Evolutionary conservation across 1,140 invertebrate genomes (phyloP).

Genomic region (Akabosia matsudoensis): DNA sequence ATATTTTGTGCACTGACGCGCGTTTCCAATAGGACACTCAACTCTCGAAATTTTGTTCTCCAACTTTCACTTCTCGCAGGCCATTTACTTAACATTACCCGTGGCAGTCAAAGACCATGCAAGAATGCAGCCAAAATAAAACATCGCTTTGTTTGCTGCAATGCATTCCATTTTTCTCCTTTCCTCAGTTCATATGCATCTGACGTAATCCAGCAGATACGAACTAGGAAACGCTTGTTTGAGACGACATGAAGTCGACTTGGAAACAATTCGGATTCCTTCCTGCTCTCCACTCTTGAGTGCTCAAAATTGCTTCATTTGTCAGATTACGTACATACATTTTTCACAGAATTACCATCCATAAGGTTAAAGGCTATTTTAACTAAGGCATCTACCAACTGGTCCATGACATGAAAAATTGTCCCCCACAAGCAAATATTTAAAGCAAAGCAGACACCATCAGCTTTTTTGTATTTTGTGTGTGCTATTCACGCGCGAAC

Average conservation of each 20-base stretch:
- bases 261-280: neutral
- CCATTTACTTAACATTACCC: neutral
- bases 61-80: neutral
- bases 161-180: neutral
- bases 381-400: too few species aligned
- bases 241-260: neutral
- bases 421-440: too few species aligned
- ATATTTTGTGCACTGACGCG: too few species aligned
- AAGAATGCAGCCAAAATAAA: neutral
- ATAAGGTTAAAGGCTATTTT: too few species aligned
- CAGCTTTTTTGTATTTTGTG: too few species aligned
- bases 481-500: too few species aligned
- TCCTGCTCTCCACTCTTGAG: neutral
- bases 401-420: too few species aligned
- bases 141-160: neutral
- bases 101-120: neutral
- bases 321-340: neutral
- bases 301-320: conserved; percentile 23
- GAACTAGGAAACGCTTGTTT: neutral
- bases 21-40: too few species aligned
- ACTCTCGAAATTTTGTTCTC: neutral
- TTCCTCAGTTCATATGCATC: neutral
- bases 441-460: too few species aligned
- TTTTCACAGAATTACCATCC: too few species aligned
- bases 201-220: neutral